Evolutionary conservation across 35 echinoderm and acorn worm genomes (phyloP).

Genomic region (Lytechinus variegatus): DNA sequence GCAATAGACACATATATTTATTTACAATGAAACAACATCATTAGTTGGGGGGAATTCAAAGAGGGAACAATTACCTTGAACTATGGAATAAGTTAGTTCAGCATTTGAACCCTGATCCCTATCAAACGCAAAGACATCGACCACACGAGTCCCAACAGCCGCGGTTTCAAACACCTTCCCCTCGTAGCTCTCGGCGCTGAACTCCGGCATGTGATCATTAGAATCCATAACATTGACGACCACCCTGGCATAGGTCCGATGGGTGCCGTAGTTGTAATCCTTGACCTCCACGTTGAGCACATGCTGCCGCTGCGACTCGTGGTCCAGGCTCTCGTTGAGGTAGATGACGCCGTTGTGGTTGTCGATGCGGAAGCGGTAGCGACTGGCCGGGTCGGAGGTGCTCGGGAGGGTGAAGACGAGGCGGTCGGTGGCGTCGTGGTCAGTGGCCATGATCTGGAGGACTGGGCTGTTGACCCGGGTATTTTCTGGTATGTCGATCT

Average conservation of each 20-base stretch:
- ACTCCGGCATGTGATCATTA: constrained; percentile 93
- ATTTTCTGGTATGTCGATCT: constrained; percentile 74
- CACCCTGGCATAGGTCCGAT: constrained; percentile 73
- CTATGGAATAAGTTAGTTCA: constrained; percentile 79
- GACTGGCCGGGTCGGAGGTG: constrained; percentile 66
- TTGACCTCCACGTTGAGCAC: constrained; percentile 77
- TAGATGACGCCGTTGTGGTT: constrained; percentile 66
- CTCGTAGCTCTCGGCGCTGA: constrained; percentile 67
- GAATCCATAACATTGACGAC: constrained; percentile 74
- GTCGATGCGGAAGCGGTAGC: constrained; percentile 66
- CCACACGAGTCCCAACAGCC: constrained; percentile 66
- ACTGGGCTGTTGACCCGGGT: constrained; percentile 50
- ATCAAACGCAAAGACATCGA: constrained; percentile 86
- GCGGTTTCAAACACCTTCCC: constrained; percentile 96
- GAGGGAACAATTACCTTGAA: constrained; percentile 60
- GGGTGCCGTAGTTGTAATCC: constrained; percentile 63
- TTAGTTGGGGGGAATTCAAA: not conserved
- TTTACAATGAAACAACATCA: not conserved
- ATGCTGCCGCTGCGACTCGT: constrained; percentile 77
- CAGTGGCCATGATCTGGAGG: constrained; percentile 65
- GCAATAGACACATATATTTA: not conserved
- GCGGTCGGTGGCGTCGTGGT: constrained; percentile 64
- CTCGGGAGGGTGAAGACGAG: constrained; percentile 69
- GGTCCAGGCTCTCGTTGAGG: constrained; percentile 69
- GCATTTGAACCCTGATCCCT: constrained; percentile 84